phyloP scores from a whole-genome alignment of 2,888 invertebrate species.

The Eupithecia subfuscata region DNA sequence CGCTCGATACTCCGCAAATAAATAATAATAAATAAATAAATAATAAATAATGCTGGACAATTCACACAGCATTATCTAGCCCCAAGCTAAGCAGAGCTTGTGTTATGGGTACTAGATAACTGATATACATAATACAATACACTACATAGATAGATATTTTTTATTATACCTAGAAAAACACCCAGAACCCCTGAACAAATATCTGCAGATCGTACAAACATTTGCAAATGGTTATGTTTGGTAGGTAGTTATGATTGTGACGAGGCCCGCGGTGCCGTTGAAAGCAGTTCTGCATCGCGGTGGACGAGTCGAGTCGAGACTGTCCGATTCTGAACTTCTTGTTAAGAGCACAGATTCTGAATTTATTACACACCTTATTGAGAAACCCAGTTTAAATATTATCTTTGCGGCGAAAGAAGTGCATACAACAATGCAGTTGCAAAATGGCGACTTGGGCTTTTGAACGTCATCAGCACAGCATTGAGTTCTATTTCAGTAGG shows the following conservation, averaged over 20 bases:
- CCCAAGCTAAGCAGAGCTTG: too few species aligned
- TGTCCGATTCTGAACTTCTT: background rate
- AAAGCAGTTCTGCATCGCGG: background rate
- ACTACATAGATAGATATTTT: too few species aligned
- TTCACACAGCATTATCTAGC: too few species aligned
- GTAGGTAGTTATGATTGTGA: background rate
- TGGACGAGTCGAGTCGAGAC: background rate
- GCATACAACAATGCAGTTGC: background rate
- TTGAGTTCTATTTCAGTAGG: constrained; percentile 19
- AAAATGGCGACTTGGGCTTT: background rate
- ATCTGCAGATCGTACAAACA: too few species aligned
- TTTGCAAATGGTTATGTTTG: too few species aligned
- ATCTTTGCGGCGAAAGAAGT: background rate
- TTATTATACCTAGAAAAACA: too few species aligned
- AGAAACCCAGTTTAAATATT: background rate
- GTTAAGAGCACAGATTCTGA: background rate
- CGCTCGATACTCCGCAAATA: background rate
- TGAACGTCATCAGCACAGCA: background rate
- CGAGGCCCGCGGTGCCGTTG: background rate
- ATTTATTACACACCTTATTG: background rate
- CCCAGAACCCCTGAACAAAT: too few species aligned
- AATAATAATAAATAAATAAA: too few species aligned
- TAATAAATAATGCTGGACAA: too few species aligned
- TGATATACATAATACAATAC: too few species aligned
- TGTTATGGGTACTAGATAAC: too few species aligned